Conservation (phyloP, 2,888 invertebrate genomes). For the Mesorhabditis sp. region DNA sequence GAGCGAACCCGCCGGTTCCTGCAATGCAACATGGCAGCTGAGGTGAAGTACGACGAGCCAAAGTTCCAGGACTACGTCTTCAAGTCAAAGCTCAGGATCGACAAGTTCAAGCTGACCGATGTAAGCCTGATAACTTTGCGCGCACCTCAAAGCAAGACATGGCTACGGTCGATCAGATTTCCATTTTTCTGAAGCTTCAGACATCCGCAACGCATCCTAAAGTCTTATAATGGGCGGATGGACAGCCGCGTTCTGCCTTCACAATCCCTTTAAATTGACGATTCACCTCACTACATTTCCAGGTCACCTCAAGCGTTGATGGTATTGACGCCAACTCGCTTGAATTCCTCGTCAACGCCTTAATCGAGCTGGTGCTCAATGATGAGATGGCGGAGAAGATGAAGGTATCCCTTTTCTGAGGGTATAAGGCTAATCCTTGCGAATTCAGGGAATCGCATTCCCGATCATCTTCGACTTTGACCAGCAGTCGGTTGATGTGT, state of each 20-base stretch:
- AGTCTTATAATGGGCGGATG: conserved; percentile 7
- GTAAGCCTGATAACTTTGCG: conserved; percentile 24
- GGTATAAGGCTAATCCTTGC: neutral
- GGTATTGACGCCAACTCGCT: conserved; percentile 54
- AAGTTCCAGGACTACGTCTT: conserved; percentile 52
- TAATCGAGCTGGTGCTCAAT: conserved; percentile 54
- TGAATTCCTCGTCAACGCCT: conserved; percentile 55
- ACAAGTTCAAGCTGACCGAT: conserved; percentile 54
- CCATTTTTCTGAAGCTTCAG: neutral
- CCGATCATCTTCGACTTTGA: conserved; percentile 57
- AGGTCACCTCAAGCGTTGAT: conserved; percentile 48
- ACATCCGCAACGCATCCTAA: neutral
- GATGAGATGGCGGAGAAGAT: conserved; percentile 55
- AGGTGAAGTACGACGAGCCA: conserved; percentile 47
- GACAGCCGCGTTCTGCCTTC: neutral
- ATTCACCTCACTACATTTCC: neutral
- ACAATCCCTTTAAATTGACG: neutral
- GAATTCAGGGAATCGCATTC: conserved; percentile 39
- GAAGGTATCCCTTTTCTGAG: conserved; percentile 30
- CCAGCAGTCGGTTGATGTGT: conserved; percentile 41
- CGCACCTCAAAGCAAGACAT: no score
- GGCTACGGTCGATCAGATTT: neutral
- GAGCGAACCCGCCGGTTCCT: conserved; percentile 53
- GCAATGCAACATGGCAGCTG: conserved; percentile 53
- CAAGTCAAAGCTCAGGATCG: conserved; percentile 47